Conservation (phyloP, 2,797 vertebrate species). For the Amniataba percoides region DNA sequence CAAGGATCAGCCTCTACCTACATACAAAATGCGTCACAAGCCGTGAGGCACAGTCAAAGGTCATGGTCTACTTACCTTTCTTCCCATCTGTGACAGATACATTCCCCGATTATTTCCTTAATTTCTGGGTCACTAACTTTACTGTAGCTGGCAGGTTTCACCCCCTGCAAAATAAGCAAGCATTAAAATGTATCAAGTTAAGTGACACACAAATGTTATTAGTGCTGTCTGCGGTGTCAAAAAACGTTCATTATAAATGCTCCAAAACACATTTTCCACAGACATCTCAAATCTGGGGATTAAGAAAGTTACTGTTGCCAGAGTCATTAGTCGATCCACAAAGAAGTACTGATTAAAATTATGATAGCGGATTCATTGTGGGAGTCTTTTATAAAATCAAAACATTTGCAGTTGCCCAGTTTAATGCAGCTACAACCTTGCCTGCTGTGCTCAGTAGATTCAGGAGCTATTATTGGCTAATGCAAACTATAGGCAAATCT, state of each 20-base stretch:
- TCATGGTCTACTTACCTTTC: slow-evolving; percentile 89
- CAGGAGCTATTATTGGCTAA: not conserved
- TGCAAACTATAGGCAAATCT: not conserved
- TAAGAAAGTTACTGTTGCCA: not conserved
- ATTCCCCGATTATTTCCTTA: slow-evolving; percentile 99
- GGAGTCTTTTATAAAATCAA: not conserved
- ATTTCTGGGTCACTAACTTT: slow-evolving; percentile 98
- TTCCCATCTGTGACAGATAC: slow-evolving; percentile 97
- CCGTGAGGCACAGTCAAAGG: not conserved
- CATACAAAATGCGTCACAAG: slow-evolving; percentile 8
- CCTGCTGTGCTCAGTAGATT: not conserved
- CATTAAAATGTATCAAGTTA: slow-evolving; percentile 18
- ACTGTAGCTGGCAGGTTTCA: slow-evolving; percentile 97
- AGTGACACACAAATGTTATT: slow-evolving; percentile 18
- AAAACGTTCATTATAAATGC: slow-evolving; percentile 14
- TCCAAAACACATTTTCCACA: slow-evolving; percentile 12
- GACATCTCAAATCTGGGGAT: not conserved
- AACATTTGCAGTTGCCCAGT: not conserved
- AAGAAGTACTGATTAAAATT: not conserved
- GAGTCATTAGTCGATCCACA: not conserved
- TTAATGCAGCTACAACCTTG: not conserved
- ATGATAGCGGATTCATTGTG: not conserved
- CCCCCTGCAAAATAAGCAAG: slow-evolving; percentile 86
- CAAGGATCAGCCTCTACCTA: slow-evolving; percentile 3
- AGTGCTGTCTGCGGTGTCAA: slow-evolving; percentile 8